These are phyloP conservation scores for Limnothrissa miodon DNA, from an alignment of 2,113 vertebrate species.

Conservation along the genomic window DNA sequence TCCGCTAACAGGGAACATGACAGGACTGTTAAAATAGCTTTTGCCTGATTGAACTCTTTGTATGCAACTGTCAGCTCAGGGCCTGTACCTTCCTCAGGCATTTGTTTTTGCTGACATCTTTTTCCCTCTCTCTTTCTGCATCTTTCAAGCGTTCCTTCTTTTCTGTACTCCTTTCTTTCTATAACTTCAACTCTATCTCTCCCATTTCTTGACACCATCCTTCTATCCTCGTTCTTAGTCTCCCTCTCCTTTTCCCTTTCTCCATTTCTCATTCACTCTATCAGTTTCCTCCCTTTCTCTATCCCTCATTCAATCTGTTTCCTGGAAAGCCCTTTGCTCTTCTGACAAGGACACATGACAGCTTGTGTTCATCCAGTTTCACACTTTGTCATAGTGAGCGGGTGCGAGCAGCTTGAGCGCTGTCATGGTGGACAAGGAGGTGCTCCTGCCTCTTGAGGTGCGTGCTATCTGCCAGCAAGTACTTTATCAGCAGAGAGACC, in stretches of 20 bases:
- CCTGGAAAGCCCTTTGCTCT: constrained; percentile 56
- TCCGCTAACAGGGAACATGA: background rate
- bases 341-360: constrained; percentile 54
- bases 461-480: constrained; percentile 2
- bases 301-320: constrained; percentile 28
- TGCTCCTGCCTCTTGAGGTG: constrained; percentile 37
- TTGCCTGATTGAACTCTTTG: constrained; percentile 44
- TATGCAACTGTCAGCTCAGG: constrained; percentile 34
- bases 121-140: background rate
- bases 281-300: background rate
- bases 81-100: background rate
- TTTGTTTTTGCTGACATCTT: background rate
- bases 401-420: constrained; percentile 61
- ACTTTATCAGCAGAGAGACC: background rate
- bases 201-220: constrained; percentile 11
- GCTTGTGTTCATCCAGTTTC: constrained; percentile 52
- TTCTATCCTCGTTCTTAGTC: background rate
- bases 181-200: constrained; percentile 7
- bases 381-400: constrained; percentile 50
- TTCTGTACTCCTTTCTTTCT: background rate
- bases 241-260: background rate
- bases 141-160: no score
- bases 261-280: background rate
- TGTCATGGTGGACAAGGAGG: constrained; percentile 43
- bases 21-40: background rate